phyloP scores from a whole-genome alignment of 2,797 vertebrate genomes.

The Brotogeris chrysoptera region DNA sequence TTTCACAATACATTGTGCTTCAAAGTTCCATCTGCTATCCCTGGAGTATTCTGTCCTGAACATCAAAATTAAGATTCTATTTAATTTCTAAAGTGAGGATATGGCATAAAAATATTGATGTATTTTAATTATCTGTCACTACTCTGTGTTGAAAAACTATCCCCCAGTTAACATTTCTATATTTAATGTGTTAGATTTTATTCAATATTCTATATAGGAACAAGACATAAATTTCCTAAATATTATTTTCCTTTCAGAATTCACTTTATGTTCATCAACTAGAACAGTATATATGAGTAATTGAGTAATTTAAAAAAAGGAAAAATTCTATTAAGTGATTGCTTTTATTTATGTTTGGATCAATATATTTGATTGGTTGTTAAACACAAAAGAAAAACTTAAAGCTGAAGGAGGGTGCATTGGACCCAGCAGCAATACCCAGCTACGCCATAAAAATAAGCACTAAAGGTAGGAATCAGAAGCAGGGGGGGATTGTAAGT shows the following conservation, averaged over 20 bases:
- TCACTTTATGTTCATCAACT: not conserved
- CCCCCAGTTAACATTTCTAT: not conserved
- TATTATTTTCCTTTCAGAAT: not conserved
- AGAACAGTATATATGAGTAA: not conserved
- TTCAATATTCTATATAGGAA: not conserved
- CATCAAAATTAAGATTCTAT: not conserved
- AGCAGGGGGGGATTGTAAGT: not conserved
- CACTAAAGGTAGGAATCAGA: not conserved
- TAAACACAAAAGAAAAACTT: not conserved
- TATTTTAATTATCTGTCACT: not conserved
- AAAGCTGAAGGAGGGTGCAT: not conserved
- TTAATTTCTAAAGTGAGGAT: not conserved
- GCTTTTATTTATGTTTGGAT: not conserved
- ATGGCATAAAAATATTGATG: not conserved
- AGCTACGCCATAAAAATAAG: not conserved
- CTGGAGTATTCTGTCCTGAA: not conserved
- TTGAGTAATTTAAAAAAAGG: not conserved
- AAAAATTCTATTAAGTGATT: not conserved
- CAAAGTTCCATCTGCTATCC: not conserved
- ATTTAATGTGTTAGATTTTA: not conserved
- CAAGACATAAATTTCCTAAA: not conserved
- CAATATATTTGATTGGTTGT: not conserved
- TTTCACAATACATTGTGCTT: not conserved
- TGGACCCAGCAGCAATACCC: not conserved
- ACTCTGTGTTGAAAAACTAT: not conserved